Base-by-base conservation (phyloP, 2,113 vertebrate species). In the Myiopsitta monachus region DNA sequence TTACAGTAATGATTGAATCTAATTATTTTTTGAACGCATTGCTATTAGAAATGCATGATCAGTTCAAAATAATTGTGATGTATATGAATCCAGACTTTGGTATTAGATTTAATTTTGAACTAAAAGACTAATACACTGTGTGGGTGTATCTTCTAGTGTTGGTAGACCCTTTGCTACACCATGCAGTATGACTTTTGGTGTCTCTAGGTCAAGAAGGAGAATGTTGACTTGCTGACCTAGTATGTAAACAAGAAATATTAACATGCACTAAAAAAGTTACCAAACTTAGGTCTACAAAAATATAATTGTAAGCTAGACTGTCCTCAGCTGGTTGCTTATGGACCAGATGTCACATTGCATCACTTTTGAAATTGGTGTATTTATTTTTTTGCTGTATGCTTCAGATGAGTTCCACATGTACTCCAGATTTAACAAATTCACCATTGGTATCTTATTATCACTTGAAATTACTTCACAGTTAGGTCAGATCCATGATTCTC, bases 361-460 rank as follows among this genome's bases (percentile, higher is more conserved):
- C 84, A 74, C 67, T 94, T 90, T 49, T 70, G 59, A 90, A 96
- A 91, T 73, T 39, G 86, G 70, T 64, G 16, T 57, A 57, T 94
- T 93, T 90, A 46, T 95, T 79, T 82, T 78, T 86, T 5, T 1
- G 33, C 81, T 90, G 24, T 81, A 43, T 33, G 49, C 41, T 95
- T 94, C 80, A 96, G 83, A 96, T 96, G 90, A 81, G 59, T 92
- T 95, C 87, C 96, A 96, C 72, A 88, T 96, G 96, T 79, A 91
- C 43, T 91, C 75, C 84, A 92, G 82, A 96, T 95, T 93, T 89
- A 83, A 83, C 49, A 92, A 88, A 96, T 97, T 88, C 78, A 80
- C 96, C 83, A 74, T 18, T 91, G 90, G 47, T 93, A 24, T 93
- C 73, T 92, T 87, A 83, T 94, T 95, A 92, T 95, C 88, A 80